Evolutionary conservation across 1,140 invertebrate genomes (phyloP).

Genomic region (Chionoecetes opilio): DNA sequence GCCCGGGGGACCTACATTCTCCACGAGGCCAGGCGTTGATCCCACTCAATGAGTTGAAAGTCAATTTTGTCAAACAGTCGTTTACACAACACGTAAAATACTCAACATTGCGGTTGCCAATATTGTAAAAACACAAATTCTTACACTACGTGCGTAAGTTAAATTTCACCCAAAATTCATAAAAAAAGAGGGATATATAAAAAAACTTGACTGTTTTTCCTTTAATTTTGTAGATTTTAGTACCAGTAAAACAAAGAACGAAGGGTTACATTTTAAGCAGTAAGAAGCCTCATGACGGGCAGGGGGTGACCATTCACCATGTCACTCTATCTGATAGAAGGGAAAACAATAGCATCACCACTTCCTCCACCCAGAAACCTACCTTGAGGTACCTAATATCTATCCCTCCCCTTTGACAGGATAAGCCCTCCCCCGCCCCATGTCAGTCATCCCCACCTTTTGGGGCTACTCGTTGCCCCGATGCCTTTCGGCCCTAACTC

Average conservation of each 20-base stretch:
- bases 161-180: background rate
- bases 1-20: too few relatives aligned
- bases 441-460: slow-evolving; percentile 77
- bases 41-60: too few relatives aligned
- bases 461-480: slow-evolving; percentile 78
- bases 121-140: too few relatives aligned
- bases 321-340: slow-evolving; percentile 84
- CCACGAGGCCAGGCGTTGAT: too few relatives aligned
- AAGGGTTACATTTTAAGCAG: slow-evolving; percentile 9
- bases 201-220: too few relatives aligned
- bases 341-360: slow-evolving; percentile 84
- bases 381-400: slow-evolving; percentile 84
- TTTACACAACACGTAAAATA: too few relatives aligned
- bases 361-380: slow-evolving; percentile 84
- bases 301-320: slow-evolving; percentile 84
- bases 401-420: slow-evolving; percentile 82
- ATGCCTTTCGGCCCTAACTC: slow-evolving; percentile 74
- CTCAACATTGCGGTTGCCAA: too few relatives aligned
- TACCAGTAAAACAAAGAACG: too few relatives aligned
- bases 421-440: slow-evolving; percentile 61
- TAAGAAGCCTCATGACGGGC: slow-evolving; percentile 84
- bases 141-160: too few relatives aligned
- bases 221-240: too few relatives aligned
- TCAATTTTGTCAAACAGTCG: too few relatives aligned
- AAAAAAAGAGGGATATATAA: background rate